phyloP scores from a whole-genome alignment of 2,888 invertebrate species.

The Autographa gamma region DNA sequence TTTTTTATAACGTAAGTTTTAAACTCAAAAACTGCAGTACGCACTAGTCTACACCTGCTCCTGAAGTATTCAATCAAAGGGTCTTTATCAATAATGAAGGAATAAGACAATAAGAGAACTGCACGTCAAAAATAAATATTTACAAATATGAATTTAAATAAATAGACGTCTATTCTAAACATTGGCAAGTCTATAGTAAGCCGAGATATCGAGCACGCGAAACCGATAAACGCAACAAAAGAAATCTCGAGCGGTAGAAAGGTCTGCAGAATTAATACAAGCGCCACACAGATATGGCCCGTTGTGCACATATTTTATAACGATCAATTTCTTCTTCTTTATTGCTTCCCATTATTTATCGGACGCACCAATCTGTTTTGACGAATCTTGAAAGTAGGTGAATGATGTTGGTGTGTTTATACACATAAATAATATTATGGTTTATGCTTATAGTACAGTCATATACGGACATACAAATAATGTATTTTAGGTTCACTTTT shows the following conservation, averaged over 20 bases:
- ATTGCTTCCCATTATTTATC: slow-evolving; percentile 28
- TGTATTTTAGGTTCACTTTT: too few species aligned
- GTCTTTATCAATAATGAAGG: not conserved
- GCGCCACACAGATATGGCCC: slow-evolving; percentile 32
- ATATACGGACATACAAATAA: too few species aligned
- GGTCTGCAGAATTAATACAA: slow-evolving; percentile 48
- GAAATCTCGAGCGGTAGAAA: slow-evolving; percentile 68
- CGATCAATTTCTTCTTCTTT: slow-evolving; percentile 40
- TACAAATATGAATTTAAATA: too few species aligned
- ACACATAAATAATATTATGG: too few species aligned
- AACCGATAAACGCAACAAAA: slow-evolving; percentile 69
- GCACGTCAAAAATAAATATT: too few species aligned
- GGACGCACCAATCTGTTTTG: not conserved
- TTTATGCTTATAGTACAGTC: too few species aligned
- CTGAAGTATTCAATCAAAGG: not conserved
- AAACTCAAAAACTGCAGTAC: not conserved
- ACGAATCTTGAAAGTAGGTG: not conserved
- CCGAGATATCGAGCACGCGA: slow-evolving; percentile 68
- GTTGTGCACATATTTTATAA: slow-evolving; percentile 20
- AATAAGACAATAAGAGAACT: not conserved
- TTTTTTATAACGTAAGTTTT: too few species aligned
- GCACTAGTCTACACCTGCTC: not conserved
- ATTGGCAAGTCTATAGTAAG: slow-evolving; percentile 49
- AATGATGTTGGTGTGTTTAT: not conserved
- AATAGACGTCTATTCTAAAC: slow-evolving; percentile 45